These are phyloP conservation scores for Mylabris sibirica DNA, from an alignment of 2,888 invertebrate species.

Conservation along the genomic window DNA sequence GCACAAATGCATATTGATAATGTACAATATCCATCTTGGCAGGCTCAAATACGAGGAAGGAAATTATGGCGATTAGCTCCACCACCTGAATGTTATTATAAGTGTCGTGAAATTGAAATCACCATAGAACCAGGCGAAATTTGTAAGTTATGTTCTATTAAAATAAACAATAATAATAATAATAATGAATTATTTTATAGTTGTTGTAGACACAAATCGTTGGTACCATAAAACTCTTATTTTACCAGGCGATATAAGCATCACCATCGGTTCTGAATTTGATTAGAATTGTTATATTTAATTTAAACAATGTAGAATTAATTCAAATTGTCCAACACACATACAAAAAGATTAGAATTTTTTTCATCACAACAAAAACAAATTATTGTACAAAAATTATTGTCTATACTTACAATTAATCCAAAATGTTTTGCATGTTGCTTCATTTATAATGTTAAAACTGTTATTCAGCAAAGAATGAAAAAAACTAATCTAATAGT, in stretches of 20 bases:
- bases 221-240: slow-evolving; percentile 96
- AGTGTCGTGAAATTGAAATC: slow-evolving; percentile 73
- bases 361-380: too few relatives aligned
- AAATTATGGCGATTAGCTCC: slow-evolving; percentile 92
- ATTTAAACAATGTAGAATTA: too few relatives aligned
- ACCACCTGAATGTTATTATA: slow-evolving; percentile 89
- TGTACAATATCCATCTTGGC: slow-evolving; percentile 94
- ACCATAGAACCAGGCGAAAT: slow-evolving; percentile 88
- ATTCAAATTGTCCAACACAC: too few relatives aligned
- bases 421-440: too few relatives aligned
- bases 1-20: slow-evolving; percentile 98
- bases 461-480: too few relatives aligned
- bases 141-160: slow-evolving; percentile 68
- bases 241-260: slow-evolving; percentile 87
- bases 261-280: slow-evolving; percentile 96
- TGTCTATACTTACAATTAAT: too few relatives aligned
- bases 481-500: too few relatives aligned
- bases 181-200: slow-evolving; percentile 64
- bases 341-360: too few relatives aligned
- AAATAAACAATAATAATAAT: neutral
- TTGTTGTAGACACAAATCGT: slow-evolving; percentile 91
- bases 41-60: slow-evolving; percentile 89
- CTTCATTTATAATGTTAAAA: too few relatives aligned
- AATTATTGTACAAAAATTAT: too few relatives aligned
- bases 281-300: slow-evolving; percentile 67